Evolutionary conservation across 2,888 invertebrate species (phyloP).

Genomic region (Gari tellinella): DNA sequence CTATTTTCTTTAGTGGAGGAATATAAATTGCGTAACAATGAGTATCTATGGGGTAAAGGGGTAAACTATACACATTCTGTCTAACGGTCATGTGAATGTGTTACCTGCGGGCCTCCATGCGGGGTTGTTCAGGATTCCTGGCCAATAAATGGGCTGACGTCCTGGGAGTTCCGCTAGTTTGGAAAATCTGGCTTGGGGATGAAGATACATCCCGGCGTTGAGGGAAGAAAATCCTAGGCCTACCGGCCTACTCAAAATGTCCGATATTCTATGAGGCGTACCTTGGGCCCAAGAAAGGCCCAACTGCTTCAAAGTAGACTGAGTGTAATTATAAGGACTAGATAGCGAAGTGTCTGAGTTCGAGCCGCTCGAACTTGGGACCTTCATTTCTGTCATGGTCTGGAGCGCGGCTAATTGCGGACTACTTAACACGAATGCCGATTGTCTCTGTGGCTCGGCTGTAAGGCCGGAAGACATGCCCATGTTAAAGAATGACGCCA

Average conservation of each 20-base stretch:
- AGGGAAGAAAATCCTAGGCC: slow-evolving; percentile 72
- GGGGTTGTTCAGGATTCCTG: slow-evolving; percentile 96
- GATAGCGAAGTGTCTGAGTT: slow-evolving; percentile 54
- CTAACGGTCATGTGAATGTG: no score
- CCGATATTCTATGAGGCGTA: slow-evolving; percentile 98
- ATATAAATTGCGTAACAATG: no score
- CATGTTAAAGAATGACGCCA: slow-evolving; percentile 72
- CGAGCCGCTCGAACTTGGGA: slow-evolving; percentile 69
- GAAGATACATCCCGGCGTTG: slow-evolving; percentile 85
- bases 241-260: slow-evolving; percentile 93
- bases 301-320: slow-evolving; percentile 66
- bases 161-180: slow-evolving; percentile 84
- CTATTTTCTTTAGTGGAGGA: no score
- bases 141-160: slow-evolving; percentile 92
- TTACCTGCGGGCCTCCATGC: slow-evolving; percentile 76
- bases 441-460: slow-evolving; percentile 72
- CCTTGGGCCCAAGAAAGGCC: slow-evolving; percentile 68
- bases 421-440: slow-evolving; percentile 87
- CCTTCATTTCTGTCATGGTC: slow-evolving; percentile 93
- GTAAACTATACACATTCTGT: no score
- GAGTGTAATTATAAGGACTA: slow-evolving; percentile 61
- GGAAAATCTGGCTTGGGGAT: slow-evolving; percentile 85
- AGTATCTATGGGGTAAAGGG: no score
- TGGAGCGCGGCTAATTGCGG: slow-evolving; percentile 96
- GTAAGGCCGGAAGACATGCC: slow-evolving; percentile 52